Evolutionary conservation across 1,140 invertebrate genomes (phyloP).

Genomic region (Cepaea nemoralis): DNA sequence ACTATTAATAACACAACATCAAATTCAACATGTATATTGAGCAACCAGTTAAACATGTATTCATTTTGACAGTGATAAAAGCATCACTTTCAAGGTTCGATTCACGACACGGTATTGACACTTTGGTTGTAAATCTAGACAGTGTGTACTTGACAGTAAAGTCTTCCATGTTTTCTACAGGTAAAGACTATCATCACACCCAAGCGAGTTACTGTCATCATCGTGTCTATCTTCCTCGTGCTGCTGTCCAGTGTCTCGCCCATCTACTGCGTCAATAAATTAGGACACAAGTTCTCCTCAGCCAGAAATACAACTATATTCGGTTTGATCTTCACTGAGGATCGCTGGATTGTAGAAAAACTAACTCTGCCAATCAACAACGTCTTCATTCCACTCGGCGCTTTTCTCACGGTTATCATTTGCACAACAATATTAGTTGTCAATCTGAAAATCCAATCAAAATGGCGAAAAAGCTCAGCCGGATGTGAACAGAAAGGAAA

Average conservation of each 20-base stretch:
- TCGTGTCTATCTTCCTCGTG: not conserved
- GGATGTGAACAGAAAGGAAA: not conserved
- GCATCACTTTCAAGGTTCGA: too few species aligned
- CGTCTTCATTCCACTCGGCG: not conserved
- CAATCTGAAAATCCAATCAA: not conserved
- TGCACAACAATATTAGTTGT: not conserved
- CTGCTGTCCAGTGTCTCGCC: not conserved
- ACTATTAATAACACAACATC: too few species aligned
- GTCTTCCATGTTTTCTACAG: not conserved
- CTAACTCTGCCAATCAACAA: not conserved
- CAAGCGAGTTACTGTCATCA: not conserved
- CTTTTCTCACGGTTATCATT: not conserved
- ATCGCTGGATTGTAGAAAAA: not conserved
- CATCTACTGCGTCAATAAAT: not conserved
- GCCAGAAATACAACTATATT: not conserved
- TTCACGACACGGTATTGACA: too few species aligned
- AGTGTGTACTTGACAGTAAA: too few species aligned
- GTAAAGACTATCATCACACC: not conserved
- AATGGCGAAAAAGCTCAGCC: not conserved
- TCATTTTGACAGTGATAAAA: too few species aligned
- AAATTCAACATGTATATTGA: too few species aligned
- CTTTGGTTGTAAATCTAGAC: too few species aligned
- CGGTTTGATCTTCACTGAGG: not conserved
- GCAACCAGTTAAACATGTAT: too few species aligned
- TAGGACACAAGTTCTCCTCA: not conserved